Evolutionary conservation across 2,113 vertebrate species (phyloP), one percentile per base, ranked within the genome.

Genomic region (Xiphorhynchus elegans): DNA sequence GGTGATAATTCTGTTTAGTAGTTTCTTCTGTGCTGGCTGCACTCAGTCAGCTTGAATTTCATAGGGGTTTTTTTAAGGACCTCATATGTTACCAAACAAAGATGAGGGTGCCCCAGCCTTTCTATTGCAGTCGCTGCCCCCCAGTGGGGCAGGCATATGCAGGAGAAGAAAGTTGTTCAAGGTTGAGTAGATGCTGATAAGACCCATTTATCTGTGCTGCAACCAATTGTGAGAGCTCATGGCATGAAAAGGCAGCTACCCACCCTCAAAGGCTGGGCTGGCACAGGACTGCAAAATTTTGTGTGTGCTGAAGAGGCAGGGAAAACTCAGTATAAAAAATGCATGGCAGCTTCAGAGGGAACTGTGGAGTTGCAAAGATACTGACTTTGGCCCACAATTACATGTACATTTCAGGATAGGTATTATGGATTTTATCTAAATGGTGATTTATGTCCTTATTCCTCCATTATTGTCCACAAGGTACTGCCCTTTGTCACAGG

Each of bases 391-490:
- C 77, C 90, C 86, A 42, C 0, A 4, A 37, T 89, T 76, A 74
- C 29, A 7, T 18, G 72, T 87, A 29, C 16, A 4, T 87, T 96
- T 96, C 88, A 83, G 58, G 91, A 66, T 91, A 69, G 72, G 49
- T 76, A 40, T 96, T 96, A 59, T 59, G 72, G 81, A 68, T 82
- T 96, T 97, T 94, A 95, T 94, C 90, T 90, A 87, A 97, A 96
- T 93, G 91, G 97, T 98, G 97, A 98, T 98, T 98, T 98, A 98
- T 98, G 96, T 91, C 92, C 90, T 95, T 97, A 97, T 94, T 96
- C 96, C 79, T 96, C 79, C 93, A 97, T 98, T 97, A 97, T 93
- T 95, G 95, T 97, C 96, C 89, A 89, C 90, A 84, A 97, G 96
- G 93, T 84, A 97, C 92, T 97, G 97, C 91, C 96, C 95, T 92